Conservation (phyloP, 1,140 invertebrate genomes). For the Euura saliciscinereae region DNA sequence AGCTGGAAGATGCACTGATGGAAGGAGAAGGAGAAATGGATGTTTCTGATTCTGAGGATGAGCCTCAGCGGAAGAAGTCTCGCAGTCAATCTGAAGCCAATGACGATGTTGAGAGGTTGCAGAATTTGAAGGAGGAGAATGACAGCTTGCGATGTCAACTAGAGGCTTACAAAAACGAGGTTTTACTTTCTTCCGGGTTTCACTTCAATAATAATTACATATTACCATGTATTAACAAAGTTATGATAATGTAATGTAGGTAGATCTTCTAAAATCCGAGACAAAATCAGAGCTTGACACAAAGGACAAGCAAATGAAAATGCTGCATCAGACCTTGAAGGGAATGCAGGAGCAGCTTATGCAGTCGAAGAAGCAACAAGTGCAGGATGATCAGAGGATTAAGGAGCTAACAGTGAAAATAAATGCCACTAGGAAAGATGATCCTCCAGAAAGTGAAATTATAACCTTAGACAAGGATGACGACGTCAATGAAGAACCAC, state of each 20-base stretch:
- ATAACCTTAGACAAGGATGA: conserved; percentile 60
- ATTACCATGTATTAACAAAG: background rate
- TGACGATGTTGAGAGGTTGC: conserved; percentile 49
- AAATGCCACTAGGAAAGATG: conserved; percentile 51
- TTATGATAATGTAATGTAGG: conserved; percentile 38
- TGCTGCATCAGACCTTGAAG: conserved; percentile 78
- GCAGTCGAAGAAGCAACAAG: conserved; percentile 68
- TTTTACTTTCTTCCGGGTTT: conserved; percentile 48
- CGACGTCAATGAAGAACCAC: conserved; percentile 58
- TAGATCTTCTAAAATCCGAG: conserved; percentile 71
- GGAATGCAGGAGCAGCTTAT: conserved; percentile 80
- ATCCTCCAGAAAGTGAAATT: conserved; percentile 50
- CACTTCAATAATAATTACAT: background rate
- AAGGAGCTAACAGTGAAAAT: conserved; percentile 65
- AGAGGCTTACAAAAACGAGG: conserved; percentile 94
- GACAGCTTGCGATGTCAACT: conserved; percentile 90
- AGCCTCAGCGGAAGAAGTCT: conserved; percentile 59
- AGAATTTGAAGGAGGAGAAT: conserved; percentile 78
- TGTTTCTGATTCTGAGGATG: conserved; percentile 76
- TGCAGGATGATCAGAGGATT: conserved; percentile 67
- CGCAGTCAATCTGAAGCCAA: conserved; percentile 46
- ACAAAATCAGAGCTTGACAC: conserved; percentile 70
- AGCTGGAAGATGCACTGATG: conserved; percentile 74
- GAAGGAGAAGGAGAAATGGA: conserved; percentile 84
- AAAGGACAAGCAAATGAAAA: conserved; percentile 75